phyloP scores from a whole-genome alignment of 2,797 vertebrate species.

The Cetoscarus ocellatus region DNA sequence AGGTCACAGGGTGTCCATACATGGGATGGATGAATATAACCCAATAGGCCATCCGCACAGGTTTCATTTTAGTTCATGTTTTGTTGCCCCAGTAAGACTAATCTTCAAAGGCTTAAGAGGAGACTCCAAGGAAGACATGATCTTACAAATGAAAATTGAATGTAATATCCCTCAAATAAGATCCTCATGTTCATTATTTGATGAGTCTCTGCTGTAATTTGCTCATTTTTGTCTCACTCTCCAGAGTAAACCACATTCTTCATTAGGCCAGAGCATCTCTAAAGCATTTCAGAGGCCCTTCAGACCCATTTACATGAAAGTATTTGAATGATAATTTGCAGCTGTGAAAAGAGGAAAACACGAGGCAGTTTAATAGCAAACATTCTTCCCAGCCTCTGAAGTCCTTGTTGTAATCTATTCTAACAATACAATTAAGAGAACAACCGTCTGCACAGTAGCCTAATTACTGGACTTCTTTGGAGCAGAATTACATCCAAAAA shows the following conservation, averaged over 20 bases:
- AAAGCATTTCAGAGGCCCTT: constrained; percentile 39
- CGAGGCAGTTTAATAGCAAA: constrained; percentile 21
- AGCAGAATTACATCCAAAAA: constrained; percentile 1
- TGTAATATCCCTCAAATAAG: constrained; percentile 58
- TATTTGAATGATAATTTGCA: constrained; percentile 54
- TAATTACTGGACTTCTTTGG: constrained; percentile 2
- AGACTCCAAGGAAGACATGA: constrained; percentile 28
- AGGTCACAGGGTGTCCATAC: no score
- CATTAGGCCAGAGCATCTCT: constrained; percentile 53
- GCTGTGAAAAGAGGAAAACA: not conserved
- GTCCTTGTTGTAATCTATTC: constrained; percentile 11
- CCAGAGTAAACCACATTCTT: constrained; percentile 54
- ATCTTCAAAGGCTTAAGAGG: constrained; percentile 40
- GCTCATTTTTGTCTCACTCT: constrained; percentile 48
- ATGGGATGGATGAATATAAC: no score
- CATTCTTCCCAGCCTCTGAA: constrained; percentile 15
- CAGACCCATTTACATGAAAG: constrained; percentile 41
- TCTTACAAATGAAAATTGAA: constrained; percentile 50
- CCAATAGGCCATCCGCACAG: no score
- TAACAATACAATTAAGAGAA: constrained; percentile 8
- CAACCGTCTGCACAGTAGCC: not conserved
- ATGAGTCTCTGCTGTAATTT: constrained; percentile 62
- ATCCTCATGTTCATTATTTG: constrained; percentile 55
- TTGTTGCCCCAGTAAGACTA: no score
- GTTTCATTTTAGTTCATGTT: no score